A percentile compares a stretch with the other conserved stretches of the same genome.
Conservation (phyloP, 2,888 invertebrate genomes). For the Antheraea assamensis region DNA sequence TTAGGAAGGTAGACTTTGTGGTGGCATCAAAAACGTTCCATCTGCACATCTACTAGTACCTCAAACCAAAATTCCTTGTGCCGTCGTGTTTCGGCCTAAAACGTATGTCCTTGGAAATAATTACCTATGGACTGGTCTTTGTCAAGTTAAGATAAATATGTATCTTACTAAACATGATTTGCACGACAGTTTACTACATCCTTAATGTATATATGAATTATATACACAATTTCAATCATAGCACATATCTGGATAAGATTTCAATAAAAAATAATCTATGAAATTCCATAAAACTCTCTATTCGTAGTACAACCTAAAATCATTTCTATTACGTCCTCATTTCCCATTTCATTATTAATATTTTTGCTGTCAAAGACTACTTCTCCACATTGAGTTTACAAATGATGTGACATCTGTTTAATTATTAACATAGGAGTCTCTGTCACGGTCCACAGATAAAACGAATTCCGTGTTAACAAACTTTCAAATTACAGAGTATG, state of each 20-base stretch:
- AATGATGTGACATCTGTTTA: not conserved
- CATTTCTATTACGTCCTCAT: not conserved
- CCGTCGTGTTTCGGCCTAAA: too few species aligned
- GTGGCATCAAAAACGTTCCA: too few species aligned
- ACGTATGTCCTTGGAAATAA: too few species aligned
- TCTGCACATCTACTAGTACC: too few species aligned
- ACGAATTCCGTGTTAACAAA: slow-evolving; percentile 9
- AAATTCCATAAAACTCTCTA: not conserved
- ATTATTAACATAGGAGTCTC: not conserved
- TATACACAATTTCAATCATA: not conserved
- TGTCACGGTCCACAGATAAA: slow-evolving; percentile 4
- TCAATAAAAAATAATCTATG: not conserved
- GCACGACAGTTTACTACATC: too few species aligned
- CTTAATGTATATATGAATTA: not conserved
- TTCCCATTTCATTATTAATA: not conserved
- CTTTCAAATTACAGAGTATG: not conserved
- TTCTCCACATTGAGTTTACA: not conserved
- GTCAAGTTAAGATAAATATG: too few species aligned
- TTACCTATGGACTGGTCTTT: too few species aligned
- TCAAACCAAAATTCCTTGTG: too few species aligned
- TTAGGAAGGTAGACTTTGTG: not conserved
- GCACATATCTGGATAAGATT: not conserved
- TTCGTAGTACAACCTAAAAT: not conserved
- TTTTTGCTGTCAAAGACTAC: not conserved
- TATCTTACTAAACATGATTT: too few species aligned